Percentiles rank a stretch among this genome's conserved stretches.
These are phyloP conservation scores for Amphimallon solstitiale DNA, from an alignment of 2,888 invertebrate species.

Conservation along the genomic window DNA sequence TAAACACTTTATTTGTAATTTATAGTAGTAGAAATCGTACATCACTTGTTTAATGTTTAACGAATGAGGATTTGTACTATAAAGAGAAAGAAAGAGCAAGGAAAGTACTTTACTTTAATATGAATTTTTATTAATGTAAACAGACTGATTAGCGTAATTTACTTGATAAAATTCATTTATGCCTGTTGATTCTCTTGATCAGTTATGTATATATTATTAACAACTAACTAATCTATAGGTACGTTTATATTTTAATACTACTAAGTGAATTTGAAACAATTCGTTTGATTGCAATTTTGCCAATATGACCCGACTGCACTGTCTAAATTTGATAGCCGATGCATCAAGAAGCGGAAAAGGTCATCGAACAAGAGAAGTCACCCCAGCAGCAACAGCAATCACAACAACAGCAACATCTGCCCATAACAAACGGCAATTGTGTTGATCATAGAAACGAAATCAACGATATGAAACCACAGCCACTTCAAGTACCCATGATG, in stretches of 20 bases:
- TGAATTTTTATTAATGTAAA: too few species aligned
- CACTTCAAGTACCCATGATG: slow-evolving; percentile 43
- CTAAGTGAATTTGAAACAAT: slow-evolving; percentile 27
- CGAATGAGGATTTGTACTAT: too few species aligned
- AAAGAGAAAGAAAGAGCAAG: too few species aligned
- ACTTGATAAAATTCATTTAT: too few species aligned
- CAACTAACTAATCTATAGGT: neutral
- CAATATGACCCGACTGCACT: neutral
- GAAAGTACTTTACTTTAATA: too few species aligned
- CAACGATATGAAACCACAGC: slow-evolving; percentile 46
- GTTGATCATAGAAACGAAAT: slow-evolving; percentile 42
- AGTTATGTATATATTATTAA: slow-evolving; percentile 9
- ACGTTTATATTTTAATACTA: neutral
- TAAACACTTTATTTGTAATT: too few species aligned
- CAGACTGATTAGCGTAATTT: too few species aligned
- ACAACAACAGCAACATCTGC: slow-evolving; percentile 21
- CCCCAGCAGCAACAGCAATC: neutral
- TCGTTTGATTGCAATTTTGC: neutral
- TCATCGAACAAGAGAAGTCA: slow-evolving; percentile 33
- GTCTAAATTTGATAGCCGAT: slow-evolving; percentile 27
- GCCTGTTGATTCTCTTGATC: neutral
- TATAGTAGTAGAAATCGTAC: too few species aligned
- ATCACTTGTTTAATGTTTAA: too few species aligned
- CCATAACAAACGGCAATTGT: slow-evolving; percentile 45
- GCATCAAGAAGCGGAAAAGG: slow-evolving; percentile 38